Evolutionary conservation across 2,113 vertebrate genomes (phyloP), one percentile per base, ranked within the genome.

Genomic region (Lophotis ruficrista): DNA sequence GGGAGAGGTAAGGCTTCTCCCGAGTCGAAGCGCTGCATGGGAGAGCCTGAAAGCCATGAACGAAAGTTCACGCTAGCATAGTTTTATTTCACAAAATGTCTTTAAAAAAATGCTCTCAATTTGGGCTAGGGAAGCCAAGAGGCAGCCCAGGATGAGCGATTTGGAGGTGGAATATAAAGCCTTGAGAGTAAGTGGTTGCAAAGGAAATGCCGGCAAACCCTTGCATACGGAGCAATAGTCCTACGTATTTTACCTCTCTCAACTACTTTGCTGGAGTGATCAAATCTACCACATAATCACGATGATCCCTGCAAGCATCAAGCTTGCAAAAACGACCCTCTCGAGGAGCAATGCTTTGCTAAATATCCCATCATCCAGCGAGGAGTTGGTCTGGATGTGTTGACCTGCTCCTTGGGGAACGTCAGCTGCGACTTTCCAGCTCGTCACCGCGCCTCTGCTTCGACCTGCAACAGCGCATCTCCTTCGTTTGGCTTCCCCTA

Each of bases 41-140:
- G 38, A 58, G 43, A 57, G 35, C 7, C 45, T 10, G n/a, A 82
- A 83, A 83, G 10, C 1, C 1, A 25, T 18, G 53, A 56, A 64
- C 41, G 14, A 15, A 43, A 43, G 41, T 43, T 43, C 41, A 43
- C 41, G 41, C 37, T 69, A 27, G 17, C 87, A 37, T 47, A 20
- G 14, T 94, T 97, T 89, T 60, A 61, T 83, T 94, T 95, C 94
- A 91, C 96, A 45, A 85, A 62, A 88, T 75, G 84, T 73, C 14
- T 17, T 28, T 33, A 58, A 86, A 38, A 78, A 68, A 65, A 81
- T 3, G 6, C 80, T 91, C 79, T 78, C 62, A 16, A 28, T 64
- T 87, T 95, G 79, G 87, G 62, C 58, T 14, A 47, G 88, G 73
- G 72, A 92, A 91, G 77, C 68, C 91, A 88, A 88, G 68, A 71